Evolutionary conservation across 2,113 vertebrate genomes (phyloP), one percentile per base, ranked within the genome.

Genomic region (Candoia aspera): DNA sequence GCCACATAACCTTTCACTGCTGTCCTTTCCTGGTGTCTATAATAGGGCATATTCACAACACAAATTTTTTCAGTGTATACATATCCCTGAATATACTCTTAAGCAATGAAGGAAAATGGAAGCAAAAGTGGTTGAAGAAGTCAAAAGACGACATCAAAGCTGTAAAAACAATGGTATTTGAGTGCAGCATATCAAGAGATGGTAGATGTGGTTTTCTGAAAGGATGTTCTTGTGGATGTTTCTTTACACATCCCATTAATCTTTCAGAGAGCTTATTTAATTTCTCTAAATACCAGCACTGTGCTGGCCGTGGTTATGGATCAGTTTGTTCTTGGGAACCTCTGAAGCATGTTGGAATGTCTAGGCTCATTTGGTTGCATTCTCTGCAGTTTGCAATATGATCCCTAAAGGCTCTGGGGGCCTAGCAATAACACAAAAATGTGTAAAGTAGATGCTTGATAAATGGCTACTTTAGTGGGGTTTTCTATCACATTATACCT

Each of bases 141-240:
- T 24, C n/a, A 64, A n/a, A 85, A n/a, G 8, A 19, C 55, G 57
- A 37, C 26, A 23, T 42, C 46, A 60, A 84, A 62, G 57, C 90
- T 73, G 91, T 93, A 29, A 15, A 26, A 54, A n/a, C 57, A 94
- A 93, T 84, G 86, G 54, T 53, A 95, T 96, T 97, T 97, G 95
- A 95, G 42, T 88, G 84, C 37, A n/a, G 29, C 91, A 88, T 92
- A 92, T 73, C 91, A 88, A 92, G 37, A 88, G 37, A 88, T 62
- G 86, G 68, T 92, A 84, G 86, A 84, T 84, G 13, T 33, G 29
- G 33, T 58, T 87, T 88, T 83, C 79, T 49, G 57, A 92, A 62
- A 84, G 57, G 29, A 4, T 84, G 84, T 62, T 33, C 58, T 24
- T 92, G 53, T 84, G 55, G 58, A 95, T 93, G 89, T 89, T 86